Evolutionary conservation across 35 echinoderm and acorn worm species (phyloP), one percentile per base, ranked within the genome.

Genomic region (Ptychodera flava): DNA sequence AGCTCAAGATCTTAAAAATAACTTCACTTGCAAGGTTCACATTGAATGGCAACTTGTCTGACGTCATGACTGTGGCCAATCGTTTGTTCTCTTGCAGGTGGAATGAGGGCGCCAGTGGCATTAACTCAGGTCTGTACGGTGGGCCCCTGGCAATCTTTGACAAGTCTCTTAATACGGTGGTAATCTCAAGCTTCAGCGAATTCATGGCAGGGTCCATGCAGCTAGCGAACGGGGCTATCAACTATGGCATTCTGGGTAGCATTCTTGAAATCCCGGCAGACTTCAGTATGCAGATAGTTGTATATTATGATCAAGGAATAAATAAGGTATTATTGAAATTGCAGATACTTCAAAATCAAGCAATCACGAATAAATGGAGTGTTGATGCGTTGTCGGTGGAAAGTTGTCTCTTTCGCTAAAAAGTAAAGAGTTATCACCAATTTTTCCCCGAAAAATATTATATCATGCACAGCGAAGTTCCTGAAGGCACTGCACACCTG

Each of bases 151-250:
- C 88, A 22, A 76, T 89, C 28, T 89, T 89, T 33, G 53, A 89
- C 36, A 35, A 83, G 29, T 31, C 79, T 77, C 37, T 38, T 1
- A 16, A 31, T 38, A 84, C 88, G 28, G 31, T 89, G 1, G 88
- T 89, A 33, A 83, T 89, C 45, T 89, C 88, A 1, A 81, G 52
- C 16, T 83, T 89, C 38, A 89, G 82, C 77, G 88, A 89, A 77
- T 89, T 89, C 88, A 89, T 89, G 88, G 88, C 88, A 12, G 81
- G 79, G 22, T 89, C 88, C 22, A 35, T 89, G 34, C 77, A 89
- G 45, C 22, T 64, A 64, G 22, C 6, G 45, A 22, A 64, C 45
- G 45, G 45, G 45, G 6, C 45, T 6, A 6, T 64, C 45, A 64
- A 22, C 22, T 64, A 64, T 64, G 45, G 45, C 22, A 22, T 64